Evolutionary conservation across 2,113 vertebrate species (phyloP).

Genomic region (Salvelinus namaycush): DNA sequence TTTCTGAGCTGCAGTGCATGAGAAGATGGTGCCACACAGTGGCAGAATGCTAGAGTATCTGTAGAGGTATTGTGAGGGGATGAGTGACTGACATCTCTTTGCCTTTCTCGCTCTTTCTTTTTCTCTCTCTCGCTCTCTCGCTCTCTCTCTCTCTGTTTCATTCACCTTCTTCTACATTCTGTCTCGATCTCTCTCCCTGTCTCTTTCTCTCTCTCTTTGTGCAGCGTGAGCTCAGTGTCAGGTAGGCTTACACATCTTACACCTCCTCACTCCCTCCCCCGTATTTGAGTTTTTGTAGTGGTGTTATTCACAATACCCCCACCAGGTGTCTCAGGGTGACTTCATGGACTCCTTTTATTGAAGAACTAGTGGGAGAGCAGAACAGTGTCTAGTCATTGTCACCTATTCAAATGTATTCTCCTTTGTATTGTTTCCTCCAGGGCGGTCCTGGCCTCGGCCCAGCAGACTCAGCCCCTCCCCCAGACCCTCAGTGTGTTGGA

Average conservation of each 20-base stretch:
- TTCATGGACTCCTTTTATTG: background rate
- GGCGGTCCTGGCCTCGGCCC: constrained; percentile 87
- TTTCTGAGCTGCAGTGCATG: background rate
- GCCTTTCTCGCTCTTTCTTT: constrained; percentile 51
- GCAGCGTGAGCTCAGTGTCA: constrained; percentile 95
- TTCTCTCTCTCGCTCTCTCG: constrained; percentile 41
- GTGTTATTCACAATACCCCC: background rate
- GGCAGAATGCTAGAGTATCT: constrained; percentile 14
- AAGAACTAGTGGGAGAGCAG: too few relatives aligned
- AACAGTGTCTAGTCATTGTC: background rate
- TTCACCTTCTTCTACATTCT: constrained; percentile 6
- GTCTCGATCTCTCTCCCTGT: constrained; percentile 7
- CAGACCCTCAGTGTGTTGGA: constrained; percentile 90
- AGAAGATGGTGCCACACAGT: constrained; percentile 54
- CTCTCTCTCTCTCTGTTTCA: constrained; percentile 6
- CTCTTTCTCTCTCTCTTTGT: constrained; percentile 33
- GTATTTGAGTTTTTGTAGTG: background rate
- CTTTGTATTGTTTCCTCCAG: constrained; percentile 62
- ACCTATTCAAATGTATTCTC: background rate
- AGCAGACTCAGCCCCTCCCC: constrained; percentile 89
- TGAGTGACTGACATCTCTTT: constrained; percentile 29
- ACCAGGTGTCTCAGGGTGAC: background rate
- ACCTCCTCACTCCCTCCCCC: background rate
- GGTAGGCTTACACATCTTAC: constrained; percentile 71
- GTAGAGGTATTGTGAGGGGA: background rate